Base-by-base conservation (phyloP, 1,140 invertebrate genomes). In the Lycorma delicatula region DNA sequence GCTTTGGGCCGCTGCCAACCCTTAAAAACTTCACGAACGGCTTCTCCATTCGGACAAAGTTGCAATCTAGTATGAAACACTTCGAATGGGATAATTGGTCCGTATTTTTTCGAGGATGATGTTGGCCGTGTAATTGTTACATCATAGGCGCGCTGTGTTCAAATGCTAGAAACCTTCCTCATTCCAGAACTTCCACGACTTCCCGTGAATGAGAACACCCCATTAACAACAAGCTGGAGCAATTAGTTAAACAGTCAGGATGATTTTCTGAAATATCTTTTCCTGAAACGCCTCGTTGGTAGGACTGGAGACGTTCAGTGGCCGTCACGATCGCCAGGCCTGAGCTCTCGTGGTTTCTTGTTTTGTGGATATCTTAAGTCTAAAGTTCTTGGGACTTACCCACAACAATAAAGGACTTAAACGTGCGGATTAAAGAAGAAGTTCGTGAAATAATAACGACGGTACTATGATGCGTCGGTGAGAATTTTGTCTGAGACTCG, bases 381-480 rank as follows among this genome's bases (percentile, higher is more conserved):
- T 16, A 3, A 41, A 20, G 38, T 41, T 41, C 20, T 41, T 5
- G 20, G 38, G 20, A n/a, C 20, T 12, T n/a, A 16, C 38, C 38
- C n/a, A 20, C 38, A 41, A 41, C 38, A 41, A 41, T 41, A 41
- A n/a, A 41, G 38, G 38, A 41, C 38, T 41, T 41, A 41, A 41
- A 41, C n/a, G 20, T 41, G 38, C n/a, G 38, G 12, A 4, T 41
- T 12, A 41, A n/a, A 41, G 12, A 12, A 9, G 38, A 3, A n/a
- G 38, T 20, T n/a, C n/a, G n/a, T n/a, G n/a, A n/a, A n/a, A n/a
- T n/a, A n/a, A n/a, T n/a, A n/a, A n/a, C n/a, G n/a, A n/a, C n/a
- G n/a, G n/a, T n/a, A n/a, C n/a, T n/a, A n/a, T n/a, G n/a, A n/a
- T n/a, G n/a, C n/a, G n/a, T n/a, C n/a, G n/a, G n/a, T n/a, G n/a